Evolutionary conservation across 1,140 invertebrate genomes (phyloP), one percentile per base, ranked within the genome.

Genomic region (Chelonus insularis): DNA sequence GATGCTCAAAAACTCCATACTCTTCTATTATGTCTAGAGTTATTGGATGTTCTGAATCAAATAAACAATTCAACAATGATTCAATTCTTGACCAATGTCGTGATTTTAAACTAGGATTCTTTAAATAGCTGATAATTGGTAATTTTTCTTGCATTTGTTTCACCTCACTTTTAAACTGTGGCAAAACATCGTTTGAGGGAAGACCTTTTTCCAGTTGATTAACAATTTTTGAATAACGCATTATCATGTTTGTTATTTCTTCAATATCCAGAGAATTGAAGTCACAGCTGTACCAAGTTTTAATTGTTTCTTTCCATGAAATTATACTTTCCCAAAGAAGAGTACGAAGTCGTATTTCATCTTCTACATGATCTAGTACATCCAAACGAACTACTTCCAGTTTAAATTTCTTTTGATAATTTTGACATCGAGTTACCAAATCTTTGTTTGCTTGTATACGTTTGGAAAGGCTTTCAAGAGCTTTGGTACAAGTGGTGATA

Each of bases 11-110:
- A 0, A 87, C 87, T 11, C 87, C 83, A 34, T 90, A 80, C n/a
- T 89, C 85, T 58, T 93, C 88, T 20, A 92, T 80, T 3, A 87
- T 74, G 18, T 81, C 77, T 25, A 95, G 78, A 1, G 85, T 91
- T 7, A 90, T 68, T 1, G 76, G 74, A 7, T 86, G 86, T 34
- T 91, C 88, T 0, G 87, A 84, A 57, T 85, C 86, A 66, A 95
- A 87, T 60, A 88, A 88, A 20, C 86, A 85, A 61, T 86, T 85
- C 0, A 95, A 75, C 16, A 93, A 77, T 4, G 86, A 84, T 57
- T 94, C 91, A 12, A 96, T 90, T 69, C 87, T 86, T 1, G 88
- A 80, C 93, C 93, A 95, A 74, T 96, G 93, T 1, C 94, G 86
- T 29, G 85, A 80, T 61, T 87, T 86, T 29, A 94, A 72, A 12